Evolutionary conservation across 2,888 invertebrate species (phyloP), one percentile per base, ranked within the genome.

Genomic region (Drosophila melanocephala): DNA sequence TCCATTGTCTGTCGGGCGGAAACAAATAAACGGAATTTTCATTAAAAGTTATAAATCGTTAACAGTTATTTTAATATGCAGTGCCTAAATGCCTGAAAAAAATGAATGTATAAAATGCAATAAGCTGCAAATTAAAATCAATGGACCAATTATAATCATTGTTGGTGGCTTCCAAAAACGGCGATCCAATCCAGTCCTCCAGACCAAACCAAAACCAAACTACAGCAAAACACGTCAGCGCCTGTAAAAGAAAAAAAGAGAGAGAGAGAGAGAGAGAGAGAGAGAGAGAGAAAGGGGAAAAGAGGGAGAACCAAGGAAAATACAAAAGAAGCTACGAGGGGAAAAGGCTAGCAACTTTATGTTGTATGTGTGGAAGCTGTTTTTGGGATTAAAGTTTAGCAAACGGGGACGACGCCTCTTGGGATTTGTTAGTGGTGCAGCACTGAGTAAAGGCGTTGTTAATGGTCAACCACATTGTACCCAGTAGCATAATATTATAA

Each of bases 171-270:
- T 53, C 63, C 64, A 61, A 61, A n/a, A 56, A 51, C 50, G 56
- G 56, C 60, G 30, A 56, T 66, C 69, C 64, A 35, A 44, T 75
- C 63, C 77, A 69, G 44, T 67, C 63, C 56, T 75, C 70, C 72
- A 64, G 58, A 57, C 71, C 88, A 73, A 81, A 83, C 87, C 84
- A 84, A 83, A 86, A 85, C 87, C 86, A 86, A 87, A 89, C 87
- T 88, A 86, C 87, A 89, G 83, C 90, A 75, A 83, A 75, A 57
- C 73, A 65, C 60, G 67, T 56, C 75, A 83, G 72, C 78, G 86
- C 79, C 90, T 87, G 86, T 10, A 68, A 83, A 81, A 51, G 57
- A 30, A 14, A 61, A 2, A 50, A 10, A 75, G 47, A 61, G 47
- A 61, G 52, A 56, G 33, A 65, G 59, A 73, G 50, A 57, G 5